Base-by-base conservation (phyloP, 2,797 vertebrate genomes). In the Lithobates pipiens region DNA sequence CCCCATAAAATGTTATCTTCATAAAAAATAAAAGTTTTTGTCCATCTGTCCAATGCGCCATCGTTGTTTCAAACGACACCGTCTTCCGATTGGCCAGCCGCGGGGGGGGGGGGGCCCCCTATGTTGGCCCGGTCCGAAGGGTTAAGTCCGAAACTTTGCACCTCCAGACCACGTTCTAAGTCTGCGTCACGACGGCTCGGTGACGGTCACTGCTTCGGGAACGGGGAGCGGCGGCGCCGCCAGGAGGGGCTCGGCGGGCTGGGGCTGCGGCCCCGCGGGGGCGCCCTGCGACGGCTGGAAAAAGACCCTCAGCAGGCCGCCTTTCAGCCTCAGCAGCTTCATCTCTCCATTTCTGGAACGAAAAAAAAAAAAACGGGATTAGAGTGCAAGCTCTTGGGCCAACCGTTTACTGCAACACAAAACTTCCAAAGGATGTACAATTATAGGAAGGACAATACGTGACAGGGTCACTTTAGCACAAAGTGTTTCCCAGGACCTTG, bases 251-350 rank as follows among this genome's bases (percentile, higher is more conserved):
- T 46, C 54, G 10, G 2, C 65, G 9, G 34, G 18, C 6, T 0
- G 21, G 0, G 67, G 18, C 0, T 42, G 69, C 32, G 32, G 8
- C 21, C 9, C 1, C 3, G 44, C 3, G 25, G 7, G 44, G 5
- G 25, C 54, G 57, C 25, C 70, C 5, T 0, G 0, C 0, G 83
- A 8, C 13, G 72, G 36, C 11, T 44, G 44, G 18, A 76, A 61
- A 5, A 76, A 44, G 5, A 13, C 3, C 16, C 46, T 80, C 76
- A 76, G 46, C 36, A 42, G 21, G 4, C 0, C 0, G 16, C 61
- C 80, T 6, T 76, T 46, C 3, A 83, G 9, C 27, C 65, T 8
- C 1, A 1, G 16, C 7, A 44, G 5, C 3, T 11, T n/a, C 15
- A 54, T 10, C 10, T 80, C 78, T 9, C 34, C 6, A 7, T 36